Evolutionary conservation across 2,888 invertebrate genomes (phyloP).

Genomic region (Lasioglossum vierecki): DNA sequence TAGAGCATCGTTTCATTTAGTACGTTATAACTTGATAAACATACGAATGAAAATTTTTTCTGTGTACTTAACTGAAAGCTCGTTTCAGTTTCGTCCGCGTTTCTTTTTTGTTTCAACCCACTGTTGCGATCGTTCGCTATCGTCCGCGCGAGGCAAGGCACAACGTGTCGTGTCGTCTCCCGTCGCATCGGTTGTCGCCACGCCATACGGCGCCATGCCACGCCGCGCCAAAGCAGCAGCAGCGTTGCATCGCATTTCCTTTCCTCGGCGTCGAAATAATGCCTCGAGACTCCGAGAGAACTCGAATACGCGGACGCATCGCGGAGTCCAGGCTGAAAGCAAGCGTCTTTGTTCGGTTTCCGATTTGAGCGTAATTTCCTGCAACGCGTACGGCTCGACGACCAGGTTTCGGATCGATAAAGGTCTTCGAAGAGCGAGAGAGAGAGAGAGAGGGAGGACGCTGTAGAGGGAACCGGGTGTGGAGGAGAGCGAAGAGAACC

Average conservation of each 20-base stretch:
- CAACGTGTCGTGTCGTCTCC: background rate
- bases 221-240: background rate
- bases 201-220: background rate
- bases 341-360: slow-evolving; percentile 36
- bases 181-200: background rate
- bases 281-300: background rate
- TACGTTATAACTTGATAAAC: no score
- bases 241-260: background rate
- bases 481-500: background rate
- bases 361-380: slow-evolving; percentile 54
- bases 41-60: no score
- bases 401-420: slow-evolving; percentile 61
- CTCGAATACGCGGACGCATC: background rate
- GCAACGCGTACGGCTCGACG: slow-evolving; percentile 27
- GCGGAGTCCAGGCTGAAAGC: slow-evolving; percentile 1
- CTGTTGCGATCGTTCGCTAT: background rate
- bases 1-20: no score
- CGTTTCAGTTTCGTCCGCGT: no score
- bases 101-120: no score
- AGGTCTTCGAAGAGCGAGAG: slow-evolving; percentile 26
- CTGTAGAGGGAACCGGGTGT: background rate
- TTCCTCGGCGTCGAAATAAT: background rate
- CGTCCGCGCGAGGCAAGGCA: background rate
- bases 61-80: no score
- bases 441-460: slow-evolving; percentile 19